phyloP scores from a whole-genome alignment of 2,888 invertebrate genomes.

The Xestia sexstrigata region DNA sequence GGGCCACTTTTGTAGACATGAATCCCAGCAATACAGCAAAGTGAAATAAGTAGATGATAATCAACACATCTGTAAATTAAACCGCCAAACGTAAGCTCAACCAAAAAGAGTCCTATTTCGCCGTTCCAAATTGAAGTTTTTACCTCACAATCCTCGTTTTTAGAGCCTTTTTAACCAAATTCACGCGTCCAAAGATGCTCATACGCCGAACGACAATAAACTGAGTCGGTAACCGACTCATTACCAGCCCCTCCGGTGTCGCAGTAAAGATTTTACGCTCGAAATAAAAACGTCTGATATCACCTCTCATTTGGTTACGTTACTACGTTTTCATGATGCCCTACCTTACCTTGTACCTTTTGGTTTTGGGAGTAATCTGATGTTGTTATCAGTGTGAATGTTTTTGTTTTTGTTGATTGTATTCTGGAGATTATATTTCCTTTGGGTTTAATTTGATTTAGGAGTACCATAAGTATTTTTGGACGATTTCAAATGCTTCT shows the following conservation, averaged over 20 bases:
- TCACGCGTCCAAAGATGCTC: conserved; percentile 27
- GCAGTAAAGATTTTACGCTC: conserved; percentile 59
- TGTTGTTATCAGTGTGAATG: conserved; percentile 14
- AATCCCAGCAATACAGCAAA: background rate
- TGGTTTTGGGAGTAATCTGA: conserved; percentile 20
- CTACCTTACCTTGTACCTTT: conserved; percentile 7
- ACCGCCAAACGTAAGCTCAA: background rate
- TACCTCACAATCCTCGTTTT: conserved; percentile 6
- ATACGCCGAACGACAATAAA: conserved; percentile 46
- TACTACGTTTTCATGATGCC: conserved; percentile 43
- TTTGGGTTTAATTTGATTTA: background rate
- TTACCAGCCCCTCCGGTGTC: conserved; percentile 43
- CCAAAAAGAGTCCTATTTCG: background rate
- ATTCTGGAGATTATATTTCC: conserved; percentile 10
- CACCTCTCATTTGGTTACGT: conserved; percentile 54
- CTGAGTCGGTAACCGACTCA: conserved; percentile 44
- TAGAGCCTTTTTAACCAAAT: conserved; percentile 29
- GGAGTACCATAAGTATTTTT: background rate
- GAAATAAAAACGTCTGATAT: conserved; percentile 58
- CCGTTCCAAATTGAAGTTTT: conserved; percentile 28
- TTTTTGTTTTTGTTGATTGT: conserved; percentile 29
- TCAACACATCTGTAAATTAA: conserved; percentile 14
- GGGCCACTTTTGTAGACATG: background rate
- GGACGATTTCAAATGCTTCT: background rate
- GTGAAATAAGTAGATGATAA: background rate